A percentile compares a stretch with the other conserved stretches of the same genome.
These are phyloP conservation scores for Pachypanchax playfairii DNA, from an alignment of 2,113 vertebrate species.

Conservation along the genomic window DNA sequence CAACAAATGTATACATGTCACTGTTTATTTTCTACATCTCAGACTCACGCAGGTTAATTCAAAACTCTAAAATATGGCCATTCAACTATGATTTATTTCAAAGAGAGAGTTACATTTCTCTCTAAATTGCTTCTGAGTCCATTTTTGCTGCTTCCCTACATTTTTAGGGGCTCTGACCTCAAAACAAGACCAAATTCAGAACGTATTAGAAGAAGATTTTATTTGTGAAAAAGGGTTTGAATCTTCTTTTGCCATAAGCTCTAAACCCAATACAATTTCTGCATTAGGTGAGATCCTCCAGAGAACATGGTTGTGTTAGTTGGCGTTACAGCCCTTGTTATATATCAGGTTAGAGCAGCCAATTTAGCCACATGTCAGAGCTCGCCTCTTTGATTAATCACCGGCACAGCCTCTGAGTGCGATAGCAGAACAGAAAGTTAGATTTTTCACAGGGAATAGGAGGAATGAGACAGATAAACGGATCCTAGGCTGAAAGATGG, in stretches of 20 bases:
- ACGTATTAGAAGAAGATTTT: conserved; percentile 58
- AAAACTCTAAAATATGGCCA: conserved; percentile 36
- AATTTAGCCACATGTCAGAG: conserved; percentile 73
- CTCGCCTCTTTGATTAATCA: conserved; percentile 76
- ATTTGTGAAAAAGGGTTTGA: conserved; percentile 55
- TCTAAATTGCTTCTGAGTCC: conserved; percentile 32
- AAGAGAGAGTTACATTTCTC: conserved; percentile 22
- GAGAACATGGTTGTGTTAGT: conserved; percentile 58
- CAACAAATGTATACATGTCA: conserved; percentile 1
- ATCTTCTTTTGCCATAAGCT: conserved; percentile 67
- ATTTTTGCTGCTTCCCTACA: conserved; percentile 29
- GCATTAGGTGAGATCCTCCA: conserved; percentile 64
- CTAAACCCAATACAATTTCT: conserved; percentile 52
- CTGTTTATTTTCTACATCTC: conserved; percentile 15
- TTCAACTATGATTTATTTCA: conserved; percentile 55
- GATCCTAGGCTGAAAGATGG: conserved; percentile 62
- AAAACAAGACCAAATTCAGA: conserved; percentile 46
- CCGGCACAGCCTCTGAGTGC: conserved; percentile 50
- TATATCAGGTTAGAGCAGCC: conserved; percentile 80
- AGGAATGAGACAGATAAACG: conserved; percentile 72
- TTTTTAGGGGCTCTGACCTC: conserved; percentile 50
- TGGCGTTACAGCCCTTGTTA: conserved; percentile 59
- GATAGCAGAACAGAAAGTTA: conserved; percentile 59
- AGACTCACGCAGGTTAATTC: neutral
- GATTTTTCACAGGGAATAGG: conserved; percentile 42